A percentile compares a stretch with the other conserved stretches of the same genome.
Evolutionary conservation across 2,797 vertebrate species (phyloP).

Genomic region (Hozukius guyotensis): DNA sequence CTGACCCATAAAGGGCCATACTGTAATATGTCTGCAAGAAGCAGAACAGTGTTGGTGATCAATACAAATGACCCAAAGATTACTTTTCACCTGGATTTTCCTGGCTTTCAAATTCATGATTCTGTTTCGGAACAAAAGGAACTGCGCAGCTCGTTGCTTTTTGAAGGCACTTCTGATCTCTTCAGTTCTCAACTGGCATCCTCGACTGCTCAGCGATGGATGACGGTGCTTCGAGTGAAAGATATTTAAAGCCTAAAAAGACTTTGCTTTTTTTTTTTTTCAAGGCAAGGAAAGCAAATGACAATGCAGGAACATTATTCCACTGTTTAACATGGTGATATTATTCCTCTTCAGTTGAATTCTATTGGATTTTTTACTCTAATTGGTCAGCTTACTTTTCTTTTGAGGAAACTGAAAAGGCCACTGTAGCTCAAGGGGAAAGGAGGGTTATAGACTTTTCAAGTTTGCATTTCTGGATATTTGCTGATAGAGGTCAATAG

Average conservation of each 20-base stretch:
- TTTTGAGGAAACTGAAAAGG: conserved; percentile 40
- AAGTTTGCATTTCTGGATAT: conserved; percentile 47
- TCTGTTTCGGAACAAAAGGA: background rate
- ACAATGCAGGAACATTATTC: conserved; percentile 5
- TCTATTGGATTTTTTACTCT: conserved; percentile 14
- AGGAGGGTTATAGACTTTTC: conserved; percentile 27
- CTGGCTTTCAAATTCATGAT: conserved; percentile 18
- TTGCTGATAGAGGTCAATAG: conserved; percentile 39
- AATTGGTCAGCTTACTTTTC: conserved; percentile 25
- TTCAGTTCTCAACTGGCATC: conserved; percentile 38
- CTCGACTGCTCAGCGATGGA: conserved; percentile 38
- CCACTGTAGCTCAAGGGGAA: conserved; percentile 38
- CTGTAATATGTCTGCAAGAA: background rate
- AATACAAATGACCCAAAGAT: conserved; percentile 11
- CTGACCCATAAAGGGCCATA: conserved; percentile 11
- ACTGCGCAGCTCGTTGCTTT: background rate
- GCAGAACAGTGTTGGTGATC: conserved; percentile 10
- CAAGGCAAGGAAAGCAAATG: conserved; percentile 16
- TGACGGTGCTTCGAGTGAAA: conserved; percentile 23
- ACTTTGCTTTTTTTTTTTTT: conserved; percentile 13
- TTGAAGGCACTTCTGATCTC: conserved; percentile 46
- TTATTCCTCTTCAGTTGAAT: conserved; percentile 16
- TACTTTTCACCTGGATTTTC: background rate
- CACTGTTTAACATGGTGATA: conserved; percentile 1
- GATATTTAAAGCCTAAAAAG: conserved; percentile 59